phyloP scores from a whole-genome alignment of 2,113 vertebrate genomes.

The Lampris megalopsis region DNA sequence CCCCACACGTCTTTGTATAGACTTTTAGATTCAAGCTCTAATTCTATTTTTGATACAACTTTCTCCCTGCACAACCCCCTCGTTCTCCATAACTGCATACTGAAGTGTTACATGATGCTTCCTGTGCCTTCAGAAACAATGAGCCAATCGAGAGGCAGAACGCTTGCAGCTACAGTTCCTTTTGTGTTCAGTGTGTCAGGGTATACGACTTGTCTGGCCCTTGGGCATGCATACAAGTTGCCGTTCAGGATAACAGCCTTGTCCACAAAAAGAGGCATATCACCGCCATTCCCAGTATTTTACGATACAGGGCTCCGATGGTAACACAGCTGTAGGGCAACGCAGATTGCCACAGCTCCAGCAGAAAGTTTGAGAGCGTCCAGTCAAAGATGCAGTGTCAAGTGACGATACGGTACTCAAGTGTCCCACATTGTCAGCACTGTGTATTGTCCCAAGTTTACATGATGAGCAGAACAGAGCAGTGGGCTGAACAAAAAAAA shows the following conservation, averaged over 20 bases:
- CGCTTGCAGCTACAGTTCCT: conserved; percentile 36
- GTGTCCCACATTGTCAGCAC: conserved; percentile 43
- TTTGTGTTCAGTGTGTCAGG: conserved; percentile 43
- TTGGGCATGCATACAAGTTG: conserved; percentile 37
- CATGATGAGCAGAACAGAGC: conserved; percentile 45
- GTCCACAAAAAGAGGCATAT: conserved; percentile 37
- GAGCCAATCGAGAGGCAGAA: conserved; percentile 44
- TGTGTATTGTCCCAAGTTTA: conserved; percentile 16
- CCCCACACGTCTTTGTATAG: conserved; percentile 14
- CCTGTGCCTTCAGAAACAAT: conserved; percentile 65
- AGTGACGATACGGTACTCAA: conserved; percentile 53
- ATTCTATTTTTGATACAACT: conserved; percentile 18
- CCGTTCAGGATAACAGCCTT: conserved; percentile 41
- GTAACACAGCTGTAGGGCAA: conserved; percentile 37
- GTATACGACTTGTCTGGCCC: conserved; percentile 40
- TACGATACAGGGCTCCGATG: conserved; percentile 37
- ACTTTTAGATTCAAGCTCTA: not conserved
- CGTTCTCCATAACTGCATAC: conserved; percentile 25
- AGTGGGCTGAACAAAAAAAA: conserved; percentile 29
- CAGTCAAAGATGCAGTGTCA: conserved; percentile 41
- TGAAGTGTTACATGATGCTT: conserved; percentile 57
- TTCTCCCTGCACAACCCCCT: conserved; percentile 17
- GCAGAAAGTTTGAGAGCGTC: conserved; percentile 24
- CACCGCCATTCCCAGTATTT: conserved; percentile 50
- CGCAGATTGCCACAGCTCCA: conserved; percentile 16